Conservation (phyloP, 2,797 vertebrate genomes). For the Ciconia nigra region DNA sequence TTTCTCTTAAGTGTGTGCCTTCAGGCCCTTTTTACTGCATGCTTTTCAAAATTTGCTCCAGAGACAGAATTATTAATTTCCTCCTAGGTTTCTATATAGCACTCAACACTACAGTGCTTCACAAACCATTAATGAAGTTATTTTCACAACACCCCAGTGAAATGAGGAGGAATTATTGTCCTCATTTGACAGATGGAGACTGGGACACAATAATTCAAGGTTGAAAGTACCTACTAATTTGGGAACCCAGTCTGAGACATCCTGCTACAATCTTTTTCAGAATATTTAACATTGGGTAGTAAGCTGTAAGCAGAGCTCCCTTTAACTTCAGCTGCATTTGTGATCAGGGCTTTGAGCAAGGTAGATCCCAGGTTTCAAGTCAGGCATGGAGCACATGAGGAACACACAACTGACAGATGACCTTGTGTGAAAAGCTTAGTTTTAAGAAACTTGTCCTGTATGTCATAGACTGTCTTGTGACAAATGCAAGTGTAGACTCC, state of each 20-base stretch:
- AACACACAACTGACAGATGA: not conserved
- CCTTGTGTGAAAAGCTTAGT: not conserved
- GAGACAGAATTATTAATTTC: conserved; percentile 42
- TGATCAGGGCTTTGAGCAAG: not conserved
- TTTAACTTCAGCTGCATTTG: not conserved
- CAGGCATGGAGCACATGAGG: accelerated
- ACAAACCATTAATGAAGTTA: conserved; percentile 46
- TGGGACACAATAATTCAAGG: not conserved
- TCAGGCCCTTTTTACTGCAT: not conserved
- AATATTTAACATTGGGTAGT: not conserved
- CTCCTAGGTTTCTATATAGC: not conserved
- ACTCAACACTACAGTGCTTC: not conserved
- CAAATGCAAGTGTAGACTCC: not conserved
- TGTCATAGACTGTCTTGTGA: not conserved
- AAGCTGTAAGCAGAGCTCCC: not conserved
- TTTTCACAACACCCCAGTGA: conserved; percentile 12
- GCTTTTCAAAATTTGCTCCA: conserved; percentile 31
- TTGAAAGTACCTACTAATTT: not conserved
- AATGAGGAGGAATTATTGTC: conserved; percentile 8
- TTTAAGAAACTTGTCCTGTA: not conserved
- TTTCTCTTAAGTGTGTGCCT: not conserved
- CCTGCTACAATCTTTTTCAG: not conserved
- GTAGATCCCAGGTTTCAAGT: not conserved
- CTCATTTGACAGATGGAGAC: not conserved
- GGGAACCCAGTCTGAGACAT: not conserved